Percentiles rank a stretch among this genome's conserved stretches.
These are phyloP conservation scores for Gasterosteus aculeatus DNA, from an alignment of 2,113 vertebrate genomes.

Conservation along the genomic window DNA sequence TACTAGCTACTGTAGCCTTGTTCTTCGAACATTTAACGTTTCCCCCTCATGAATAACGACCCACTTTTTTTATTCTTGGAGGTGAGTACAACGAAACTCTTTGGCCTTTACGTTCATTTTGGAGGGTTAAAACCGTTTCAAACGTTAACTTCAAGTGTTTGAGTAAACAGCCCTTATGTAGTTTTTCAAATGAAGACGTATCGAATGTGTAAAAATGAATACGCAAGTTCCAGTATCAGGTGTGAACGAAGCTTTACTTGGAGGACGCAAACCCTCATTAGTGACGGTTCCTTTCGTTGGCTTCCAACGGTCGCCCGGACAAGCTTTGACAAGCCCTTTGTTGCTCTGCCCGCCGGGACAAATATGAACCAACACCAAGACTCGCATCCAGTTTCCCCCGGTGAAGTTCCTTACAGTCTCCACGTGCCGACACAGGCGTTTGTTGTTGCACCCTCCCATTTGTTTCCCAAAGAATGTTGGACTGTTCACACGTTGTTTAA, in stretches of 20 bases:
- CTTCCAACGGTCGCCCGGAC: constrained; percentile 19
- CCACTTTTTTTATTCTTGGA: constrained; percentile 8
- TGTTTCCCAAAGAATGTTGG: background rate
- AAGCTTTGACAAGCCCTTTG: constrained; percentile 53
- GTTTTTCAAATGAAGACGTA: constrained; percentile 12
- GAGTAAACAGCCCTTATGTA: background rate
- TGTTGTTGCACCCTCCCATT: constrained; percentile 8
- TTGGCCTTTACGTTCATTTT: background rate
- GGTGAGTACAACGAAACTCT: constrained; percentile 54
- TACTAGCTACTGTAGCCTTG: background rate
- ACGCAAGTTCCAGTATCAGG: fast-evolving
- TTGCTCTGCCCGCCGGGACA: constrained; percentile 40
- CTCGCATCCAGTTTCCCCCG: constrained; percentile 1
- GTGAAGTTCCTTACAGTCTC: constrained; percentile 2
- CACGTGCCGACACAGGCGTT: constrained; percentile 10
- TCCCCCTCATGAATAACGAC: constrained; percentile 29
- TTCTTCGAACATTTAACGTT: constrained; percentile 11
- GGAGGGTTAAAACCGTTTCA: background rate
- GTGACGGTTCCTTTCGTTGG: background rate
- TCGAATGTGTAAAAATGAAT: background rate
- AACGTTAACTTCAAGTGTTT: constrained; percentile 6
- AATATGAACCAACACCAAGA: background rate
- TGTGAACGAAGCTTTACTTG: background rate
- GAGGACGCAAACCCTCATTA: background rate
- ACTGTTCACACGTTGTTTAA: background rate